These are phyloP conservation scores for Tetramorium alpestre DNA, from an alignment of 1,140 invertebrate genomes.

Conservation along the genomic window DNA sequence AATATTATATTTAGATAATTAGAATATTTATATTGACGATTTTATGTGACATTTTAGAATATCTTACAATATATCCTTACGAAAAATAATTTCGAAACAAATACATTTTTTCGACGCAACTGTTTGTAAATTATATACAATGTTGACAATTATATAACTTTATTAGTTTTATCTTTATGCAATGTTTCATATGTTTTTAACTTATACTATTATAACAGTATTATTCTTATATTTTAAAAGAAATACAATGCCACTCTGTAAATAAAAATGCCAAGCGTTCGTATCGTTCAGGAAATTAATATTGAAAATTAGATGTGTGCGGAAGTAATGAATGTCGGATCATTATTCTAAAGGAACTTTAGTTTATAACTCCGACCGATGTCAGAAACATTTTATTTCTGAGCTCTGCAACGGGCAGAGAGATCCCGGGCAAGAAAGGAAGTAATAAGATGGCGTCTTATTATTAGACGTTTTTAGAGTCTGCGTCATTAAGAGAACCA, in stretches of 20 bases:
- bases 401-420: neutral
- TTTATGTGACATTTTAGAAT: neutral
- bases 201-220: neutral
- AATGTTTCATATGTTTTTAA: neutral
- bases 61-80: neutral
- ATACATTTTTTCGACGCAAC: neutral
- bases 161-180: neutral
- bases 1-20: slow-evolving; percentile 7
- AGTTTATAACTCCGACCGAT: neutral
- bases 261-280: neutral
- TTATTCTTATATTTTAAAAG: neutral
- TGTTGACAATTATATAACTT: neutral
- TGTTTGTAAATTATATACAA: neutral
- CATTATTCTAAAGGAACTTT: slow-evolving; percentile 7
- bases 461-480: slow-evolving; percentile 39
- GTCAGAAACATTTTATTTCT: slow-evolving; percentile 38
- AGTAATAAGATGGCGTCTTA: slow-evolving; percentile 31
- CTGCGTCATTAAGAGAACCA: slow-evolving; percentile 27
- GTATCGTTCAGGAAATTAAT: slow-evolving; percentile 5
- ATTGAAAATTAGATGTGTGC: neutral
- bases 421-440: slow-evolving; percentile 1
- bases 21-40: neutral
- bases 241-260: neutral
- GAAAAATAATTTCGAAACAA: neutral
- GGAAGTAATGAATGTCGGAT: neutral